Conservation (phyloP, 2,888 invertebrate species). For the Mythimna albipuncta region DNA sequence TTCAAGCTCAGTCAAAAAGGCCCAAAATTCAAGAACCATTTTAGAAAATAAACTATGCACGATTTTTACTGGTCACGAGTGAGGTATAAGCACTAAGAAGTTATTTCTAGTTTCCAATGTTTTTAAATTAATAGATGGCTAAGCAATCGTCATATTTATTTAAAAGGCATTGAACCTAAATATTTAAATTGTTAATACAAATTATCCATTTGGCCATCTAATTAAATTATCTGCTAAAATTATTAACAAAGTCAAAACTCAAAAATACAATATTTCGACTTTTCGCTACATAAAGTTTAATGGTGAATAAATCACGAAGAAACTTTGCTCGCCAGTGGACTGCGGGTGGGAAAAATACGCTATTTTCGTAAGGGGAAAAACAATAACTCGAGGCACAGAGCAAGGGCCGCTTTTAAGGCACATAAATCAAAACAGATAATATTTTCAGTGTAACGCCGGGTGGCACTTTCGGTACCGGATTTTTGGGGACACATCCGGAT, state of each 20-base stretch:
- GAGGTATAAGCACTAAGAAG: background rate
- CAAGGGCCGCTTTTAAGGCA: conserved; percentile 87
- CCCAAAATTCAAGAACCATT: conserved; percentile 14
- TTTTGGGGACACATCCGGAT: conserved; percentile 84
- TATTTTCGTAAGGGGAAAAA: conserved; percentile 88
- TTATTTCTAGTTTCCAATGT: background rate
- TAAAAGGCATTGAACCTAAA: conserved; percentile 13
- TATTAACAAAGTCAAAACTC: conserved; percentile 62
- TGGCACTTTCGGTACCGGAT: conserved; percentile 81
- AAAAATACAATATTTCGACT: conserved; percentile 71
- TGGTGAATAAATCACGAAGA: conserved; percentile 79
- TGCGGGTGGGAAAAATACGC: conserved; percentile 81
- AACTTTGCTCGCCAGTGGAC: conserved; percentile 79
- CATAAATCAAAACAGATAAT: conserved; percentile 89
- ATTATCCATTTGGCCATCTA: conserved; percentile 29
- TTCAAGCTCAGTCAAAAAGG: conserved; percentile 27
- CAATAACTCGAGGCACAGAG: conserved; percentile 86
- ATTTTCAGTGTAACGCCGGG: conserved; percentile 82
- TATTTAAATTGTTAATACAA: conserved; percentile 30
- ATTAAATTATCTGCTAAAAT: conserved; percentile 35
- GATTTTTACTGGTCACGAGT: background rate
- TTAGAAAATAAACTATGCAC: background rate
- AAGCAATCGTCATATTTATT: background rate
- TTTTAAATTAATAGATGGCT: background rate
- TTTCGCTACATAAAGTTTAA: conserved; percentile 81